A percentile compares a stretch with the other conserved stretches of the same genome.
Evolutionary conservation across 2,113 vertebrate genomes (phyloP).

Genomic region (Patagioenas fasciata): DNA sequence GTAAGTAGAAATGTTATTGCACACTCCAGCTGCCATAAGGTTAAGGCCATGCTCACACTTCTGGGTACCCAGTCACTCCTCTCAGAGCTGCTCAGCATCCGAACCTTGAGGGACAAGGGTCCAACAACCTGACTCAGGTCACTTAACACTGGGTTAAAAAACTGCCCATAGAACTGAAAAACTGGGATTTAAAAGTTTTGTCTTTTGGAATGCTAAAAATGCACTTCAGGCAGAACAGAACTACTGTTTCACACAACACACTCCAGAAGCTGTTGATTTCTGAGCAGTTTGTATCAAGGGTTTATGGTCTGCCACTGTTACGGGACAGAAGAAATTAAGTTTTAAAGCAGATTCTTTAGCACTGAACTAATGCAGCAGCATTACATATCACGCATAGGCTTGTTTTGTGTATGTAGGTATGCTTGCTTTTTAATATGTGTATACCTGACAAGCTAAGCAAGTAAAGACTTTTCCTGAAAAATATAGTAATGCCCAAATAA

Average conservation of each 20-base stretch:
- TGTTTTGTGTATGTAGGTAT: background rate
- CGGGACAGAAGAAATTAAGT: background rate
- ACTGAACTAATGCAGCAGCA: background rate
- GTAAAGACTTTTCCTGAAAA: background rate
- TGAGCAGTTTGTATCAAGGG: background rate
- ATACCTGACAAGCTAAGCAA: background rate
- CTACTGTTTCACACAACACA: fast-evolving
- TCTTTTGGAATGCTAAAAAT: background rate
- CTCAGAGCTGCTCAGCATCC: background rate
- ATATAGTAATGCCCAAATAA: background rate
- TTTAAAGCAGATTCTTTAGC: background rate
- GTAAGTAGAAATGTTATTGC: background rate
- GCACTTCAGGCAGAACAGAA: background rate
- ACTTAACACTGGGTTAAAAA: background rate
- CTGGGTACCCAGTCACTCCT: background rate
- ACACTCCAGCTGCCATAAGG: background rate
- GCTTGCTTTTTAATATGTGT: background rate
- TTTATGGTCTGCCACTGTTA: background rate
- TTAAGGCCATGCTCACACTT: background rate
- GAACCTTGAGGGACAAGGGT: background rate
- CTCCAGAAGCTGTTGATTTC: background rate
- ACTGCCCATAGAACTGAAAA: background rate
- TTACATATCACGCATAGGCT: background rate
- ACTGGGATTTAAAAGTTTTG: background rate
- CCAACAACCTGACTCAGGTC: background rate